Evolutionary conservation across 2,888 invertebrate genomes (phyloP), one percentile per base, ranked within the genome.

Genomic region (Lagria hirta): DNA sequence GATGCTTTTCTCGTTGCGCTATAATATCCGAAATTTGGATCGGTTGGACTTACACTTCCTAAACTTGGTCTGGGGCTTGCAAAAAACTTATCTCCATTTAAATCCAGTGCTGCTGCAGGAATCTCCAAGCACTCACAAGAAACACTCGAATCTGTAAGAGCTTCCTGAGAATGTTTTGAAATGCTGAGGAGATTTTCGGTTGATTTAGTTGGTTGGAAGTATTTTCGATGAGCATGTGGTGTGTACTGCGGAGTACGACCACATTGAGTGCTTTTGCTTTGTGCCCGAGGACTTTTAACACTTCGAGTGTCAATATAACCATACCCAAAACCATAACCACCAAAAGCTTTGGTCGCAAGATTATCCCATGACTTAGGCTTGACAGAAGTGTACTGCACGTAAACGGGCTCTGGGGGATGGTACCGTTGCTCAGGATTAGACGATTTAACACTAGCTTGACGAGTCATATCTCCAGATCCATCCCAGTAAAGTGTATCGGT

Each of bases 361-460:
- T 91, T 91, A 65, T 91, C 91, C 90, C 91, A 91, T 0, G 90
- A 91, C 66, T 91, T 91, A 0, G 91, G 91, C 62, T 91, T 92
- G 1, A 68, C 69, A 32, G 57, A 55, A 23, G 50, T 52, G 54
- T 76, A 78, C 43, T 76, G 75, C 3, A 66, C 64, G 48, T 55
- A 77, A 61, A 64, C 73, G 60, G 62, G 73, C 61, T 68, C 76
- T 65, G 35, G 70, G 22, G 58, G 57, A 35, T 61, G 64, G 26
- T 48, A 72, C 61, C 61, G 70, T 65, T 59, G 75, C 73, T 66
- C 56, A 17, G 58, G 61, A 18, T 61, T 75, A 60, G 52, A 74
- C 63, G 55, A 73, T 60, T 77, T 75, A 52, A 64, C 43, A 44
- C 62, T 68, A 35, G 61, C 37, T 73, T 79, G 60, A 37, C 72